These are phyloP conservation scores for Merops nubicus DNA, from an alignment of 2,113 vertebrate species.

Conservation along the genomic window DNA sequence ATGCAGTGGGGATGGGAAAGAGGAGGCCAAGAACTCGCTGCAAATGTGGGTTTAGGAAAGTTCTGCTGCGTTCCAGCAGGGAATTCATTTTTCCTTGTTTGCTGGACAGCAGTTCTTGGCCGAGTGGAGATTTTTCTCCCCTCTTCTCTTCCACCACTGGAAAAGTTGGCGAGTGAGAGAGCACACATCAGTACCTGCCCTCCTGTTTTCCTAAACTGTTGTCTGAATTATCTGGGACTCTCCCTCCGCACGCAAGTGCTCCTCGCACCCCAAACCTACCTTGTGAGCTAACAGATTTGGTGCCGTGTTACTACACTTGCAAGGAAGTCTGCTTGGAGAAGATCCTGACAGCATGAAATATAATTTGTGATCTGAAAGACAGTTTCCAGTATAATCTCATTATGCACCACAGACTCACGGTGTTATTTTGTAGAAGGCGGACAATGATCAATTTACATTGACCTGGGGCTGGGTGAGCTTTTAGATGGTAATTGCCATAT, in stretches of 20 bases:
- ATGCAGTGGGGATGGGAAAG: not conserved
- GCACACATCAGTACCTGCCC: not conserved
- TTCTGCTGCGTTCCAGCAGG: not conserved
- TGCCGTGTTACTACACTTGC: conserved; percentile 57
- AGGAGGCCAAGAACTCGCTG: not conserved
- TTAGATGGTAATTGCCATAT: conserved; percentile 90
- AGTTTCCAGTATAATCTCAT: conserved; percentile 88
- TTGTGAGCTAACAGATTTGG: not conserved
- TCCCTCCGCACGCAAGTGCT: rapidly evolving
- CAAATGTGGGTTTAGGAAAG: conserved; percentile 24
- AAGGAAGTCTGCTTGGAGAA: conserved; percentile 74
- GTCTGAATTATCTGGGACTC: not conserved
- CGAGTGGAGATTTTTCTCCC: not conserved
- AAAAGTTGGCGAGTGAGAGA: not conserved
- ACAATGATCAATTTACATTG: conserved; percentile 91
- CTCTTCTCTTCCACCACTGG: not conserved
- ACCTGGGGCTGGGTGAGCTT: conserved; percentile 86
- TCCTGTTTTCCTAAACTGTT: not conserved
- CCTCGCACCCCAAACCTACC: not conserved
- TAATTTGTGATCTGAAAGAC: conserved; percentile 86
- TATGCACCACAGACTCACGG: conserved; percentile 85
- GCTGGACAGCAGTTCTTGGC: conserved; percentile 51
- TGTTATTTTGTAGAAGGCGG: conserved; percentile 87
- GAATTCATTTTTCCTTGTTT: conserved; percentile 44
- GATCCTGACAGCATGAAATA: conserved; percentile 83